These are phyloP conservation scores for Orchestia grillus DNA, from an alignment of 1,140 invertebrate species.

Conservation along the genomic window DNA sequence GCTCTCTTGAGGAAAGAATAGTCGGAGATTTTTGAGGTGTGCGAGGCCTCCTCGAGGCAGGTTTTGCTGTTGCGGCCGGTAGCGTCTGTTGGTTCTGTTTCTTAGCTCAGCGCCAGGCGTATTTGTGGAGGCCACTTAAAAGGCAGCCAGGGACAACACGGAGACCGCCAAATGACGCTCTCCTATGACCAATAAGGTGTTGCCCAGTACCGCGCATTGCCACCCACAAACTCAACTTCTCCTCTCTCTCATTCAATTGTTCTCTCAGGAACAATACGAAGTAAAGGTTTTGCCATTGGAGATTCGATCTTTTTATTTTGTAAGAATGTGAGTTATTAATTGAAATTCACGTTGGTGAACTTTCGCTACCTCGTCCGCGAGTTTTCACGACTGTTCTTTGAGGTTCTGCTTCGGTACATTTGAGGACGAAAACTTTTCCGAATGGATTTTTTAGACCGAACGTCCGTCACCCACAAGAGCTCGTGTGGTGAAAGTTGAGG, in stretches of 20 bases:
- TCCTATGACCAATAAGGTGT: conserved; percentile 55
- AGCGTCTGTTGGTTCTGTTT: conserved; percentile 36
- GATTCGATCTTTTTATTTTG: background rate
- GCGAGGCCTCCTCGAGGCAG: background rate
- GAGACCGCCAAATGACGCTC: conserved; percentile 25
- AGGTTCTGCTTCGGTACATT: background rate
- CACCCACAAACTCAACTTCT: background rate
- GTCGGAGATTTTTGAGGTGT: background rate
- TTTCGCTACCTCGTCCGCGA: background rate
- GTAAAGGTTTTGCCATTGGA: background rate
- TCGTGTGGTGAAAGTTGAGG: background rate
- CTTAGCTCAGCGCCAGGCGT: conserved; percentile 14
- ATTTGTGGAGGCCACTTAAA: conserved; percentile 47
- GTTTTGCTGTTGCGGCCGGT: conserved; percentile 17
- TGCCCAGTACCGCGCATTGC: conserved; percentile 12
- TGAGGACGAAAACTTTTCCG: background rate
- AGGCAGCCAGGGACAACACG: conserved; percentile 25
- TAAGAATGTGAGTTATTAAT: background rate
- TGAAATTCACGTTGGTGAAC: background rate
- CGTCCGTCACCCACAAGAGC: background rate
- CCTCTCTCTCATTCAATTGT: conserved; percentile 7
- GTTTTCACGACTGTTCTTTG: background rate
- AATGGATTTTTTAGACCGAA: background rate
- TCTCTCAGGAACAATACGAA: background rate
- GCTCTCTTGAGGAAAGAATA: background rate